These are phyloP conservation scores for Phoxinus phoxinus DNA, from an alignment of 2,113 vertebrate species.

Conservation along the genomic window DNA sequence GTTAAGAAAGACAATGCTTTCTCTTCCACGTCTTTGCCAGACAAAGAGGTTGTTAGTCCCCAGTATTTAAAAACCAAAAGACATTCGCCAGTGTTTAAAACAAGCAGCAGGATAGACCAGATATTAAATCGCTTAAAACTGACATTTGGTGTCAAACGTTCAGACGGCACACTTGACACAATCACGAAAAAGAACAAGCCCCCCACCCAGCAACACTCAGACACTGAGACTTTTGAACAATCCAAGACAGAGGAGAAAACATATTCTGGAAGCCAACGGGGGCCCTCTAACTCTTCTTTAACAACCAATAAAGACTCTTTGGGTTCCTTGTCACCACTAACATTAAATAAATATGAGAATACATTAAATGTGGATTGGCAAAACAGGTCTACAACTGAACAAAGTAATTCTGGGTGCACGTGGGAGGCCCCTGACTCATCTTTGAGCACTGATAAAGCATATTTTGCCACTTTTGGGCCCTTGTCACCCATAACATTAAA, in stretches of 20 bases:
- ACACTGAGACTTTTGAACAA: slow-evolving; percentile 15
- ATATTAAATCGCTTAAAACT: slow-evolving; percentile 69
- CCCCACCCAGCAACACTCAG: slow-evolving; percentile 40
- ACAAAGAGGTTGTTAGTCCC: slow-evolving; percentile 24
- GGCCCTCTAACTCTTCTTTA: background rate
- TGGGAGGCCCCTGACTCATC: background rate
- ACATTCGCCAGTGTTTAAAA: slow-evolving; percentile 57
- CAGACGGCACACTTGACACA: slow-evolving; percentile 61
- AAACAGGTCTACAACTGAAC: background rate
- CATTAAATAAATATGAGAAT: background rate
- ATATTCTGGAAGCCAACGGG: background rate
- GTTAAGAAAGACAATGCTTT: slow-evolving; percentile 59
- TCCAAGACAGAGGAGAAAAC: slow-evolving; percentile 3
- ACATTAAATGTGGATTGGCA: background rate
- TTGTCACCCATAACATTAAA: background rate
- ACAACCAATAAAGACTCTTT: background rate
- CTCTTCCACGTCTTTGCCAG: slow-evolving; percentile 48
- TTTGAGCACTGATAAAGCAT: background rate
- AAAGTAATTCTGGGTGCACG: background rate
- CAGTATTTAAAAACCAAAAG: slow-evolving; percentile 55
- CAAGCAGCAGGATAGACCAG: slow-evolving; percentile 70
- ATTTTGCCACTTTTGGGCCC: background rate
- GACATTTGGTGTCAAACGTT: slow-evolving; percentile 65
- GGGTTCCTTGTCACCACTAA: background rate
- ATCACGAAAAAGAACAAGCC: slow-evolving; percentile 62